These are phyloP conservation scores for Zeuzera pyrina DNA, from an alignment of 2,888 invertebrate species.

Conservation along the genomic window DNA sequence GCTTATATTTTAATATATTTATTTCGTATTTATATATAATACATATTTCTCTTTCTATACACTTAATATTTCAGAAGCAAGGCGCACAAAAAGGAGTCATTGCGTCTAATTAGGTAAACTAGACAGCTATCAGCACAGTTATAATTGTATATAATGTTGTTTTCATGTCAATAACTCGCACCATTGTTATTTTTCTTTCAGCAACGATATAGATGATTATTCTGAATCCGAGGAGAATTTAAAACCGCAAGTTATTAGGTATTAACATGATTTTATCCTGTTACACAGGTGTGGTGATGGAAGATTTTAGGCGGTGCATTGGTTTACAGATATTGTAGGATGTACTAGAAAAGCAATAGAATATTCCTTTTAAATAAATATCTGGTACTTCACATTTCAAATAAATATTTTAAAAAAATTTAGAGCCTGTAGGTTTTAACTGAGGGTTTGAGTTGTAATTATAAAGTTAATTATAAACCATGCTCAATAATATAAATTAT, in stretches of 20 bases:
- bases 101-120: conserved; percentile 51
- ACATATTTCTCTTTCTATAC: conserved; percentile 9
- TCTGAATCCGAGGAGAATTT: conserved; percentile 33
- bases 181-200: conserved; percentile 53
- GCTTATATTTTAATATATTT: conserved; percentile 7
- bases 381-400: too few species aligned
- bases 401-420: too few species aligned
- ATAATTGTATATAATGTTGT: conserved; percentile 18
- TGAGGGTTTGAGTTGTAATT: too few species aligned
- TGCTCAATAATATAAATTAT: too few species aligned
- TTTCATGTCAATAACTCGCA: conserved; percentile 24
- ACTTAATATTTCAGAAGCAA: conserved; percentile 48
- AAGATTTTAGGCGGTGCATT: background rate
- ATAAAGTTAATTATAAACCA: too few species aligned
- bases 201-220: conserved; percentile 62
- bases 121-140: conserved; percentile 4
- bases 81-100: conserved; percentile 35
- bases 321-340: too few species aligned
- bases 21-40: conserved; percentile 7
- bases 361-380: too few species aligned
- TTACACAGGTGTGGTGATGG: conserved; percentile 1
- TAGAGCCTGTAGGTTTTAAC: too few species aligned
- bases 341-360: too few species aligned
- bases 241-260: conserved; percentile 56
- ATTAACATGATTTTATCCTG: conserved; percentile 18